These are phyloP conservation scores for Morelia viridis DNA, from an alignment of 2,797 vertebrate genomes.

Conservation along the genomic window DNA sequence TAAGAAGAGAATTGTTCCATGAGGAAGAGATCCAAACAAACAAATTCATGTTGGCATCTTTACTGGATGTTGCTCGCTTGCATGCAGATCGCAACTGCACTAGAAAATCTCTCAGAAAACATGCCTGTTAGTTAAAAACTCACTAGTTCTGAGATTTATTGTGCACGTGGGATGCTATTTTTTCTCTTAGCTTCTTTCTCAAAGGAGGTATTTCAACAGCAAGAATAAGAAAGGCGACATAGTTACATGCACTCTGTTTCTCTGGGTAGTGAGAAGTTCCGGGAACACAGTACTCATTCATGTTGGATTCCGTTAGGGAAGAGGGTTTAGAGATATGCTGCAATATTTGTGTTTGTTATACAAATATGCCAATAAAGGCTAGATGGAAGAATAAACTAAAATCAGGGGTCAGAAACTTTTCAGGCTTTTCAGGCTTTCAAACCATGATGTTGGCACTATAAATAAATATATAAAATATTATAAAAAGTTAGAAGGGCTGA, in stretches of 20 bases:
- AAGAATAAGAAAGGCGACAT: neutral
- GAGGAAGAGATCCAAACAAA: constrained; percentile 7
- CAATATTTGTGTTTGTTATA: neutral
- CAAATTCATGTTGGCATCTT: constrained; percentile 41
- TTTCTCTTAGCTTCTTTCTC: neutral
- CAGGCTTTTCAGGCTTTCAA: neutral
- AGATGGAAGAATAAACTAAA: neutral
- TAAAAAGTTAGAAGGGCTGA: neutral
- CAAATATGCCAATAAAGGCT: neutral
- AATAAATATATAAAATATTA: neutral
- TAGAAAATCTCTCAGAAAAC: neutral
- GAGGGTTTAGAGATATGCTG: neutral
- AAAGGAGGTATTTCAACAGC: neutral
- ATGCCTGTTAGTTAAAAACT: neutral
- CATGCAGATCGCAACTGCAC: neutral
- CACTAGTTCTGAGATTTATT: neutral
- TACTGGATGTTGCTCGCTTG: neutral
- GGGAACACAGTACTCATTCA: neutral
- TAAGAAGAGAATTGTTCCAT: constrained; percentile 39
- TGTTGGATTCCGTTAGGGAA: neutral
- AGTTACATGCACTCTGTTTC: neutral
- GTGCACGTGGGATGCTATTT: neutral
- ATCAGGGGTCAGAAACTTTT: neutral
- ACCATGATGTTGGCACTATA: neutral
- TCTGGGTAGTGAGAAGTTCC: neutral